Base-by-base conservation (phyloP, 2,888 invertebrate species). In the Chaetogeoica ovagalla region DNA sequence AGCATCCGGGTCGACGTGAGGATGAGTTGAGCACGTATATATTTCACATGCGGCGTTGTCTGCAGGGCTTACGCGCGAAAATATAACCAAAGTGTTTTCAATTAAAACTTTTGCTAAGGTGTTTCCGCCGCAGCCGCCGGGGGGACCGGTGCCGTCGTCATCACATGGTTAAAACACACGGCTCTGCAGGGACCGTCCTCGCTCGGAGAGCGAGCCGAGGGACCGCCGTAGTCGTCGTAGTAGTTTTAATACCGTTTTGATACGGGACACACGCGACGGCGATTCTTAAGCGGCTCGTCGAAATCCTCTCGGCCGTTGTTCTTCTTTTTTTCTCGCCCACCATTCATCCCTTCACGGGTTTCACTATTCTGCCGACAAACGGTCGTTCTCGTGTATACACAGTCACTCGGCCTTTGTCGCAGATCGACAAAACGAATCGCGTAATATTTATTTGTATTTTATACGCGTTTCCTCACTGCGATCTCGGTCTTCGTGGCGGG, bases 31-130 rank as follows among this genome's bases (percentile, higher is more conserved):
- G 60, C 21, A 11, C 23, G 43, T n/a, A 17, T 21, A 37, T 39
- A 15, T 59, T 66, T 66, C 8, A n/a, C 23, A 59, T 4, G 66
- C 66, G 63, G 11, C n/a, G n/a, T n/a, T 55, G 21, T 63, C 15
- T 9, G 62, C 17, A 39, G 21, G 52, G 69, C 77, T 52, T 52
- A 52, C 17, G 59, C 68, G 68, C 52, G 37, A 77, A 68, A 62
- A 43, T 9, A 77, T 23, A 62, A 39, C 60, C 62, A 37, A 77
- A 70, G 62, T 52, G 69, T 77, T 77, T 77, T 77, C 77, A 77
- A 77, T 70, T 77, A 77, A 77, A 77, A 77, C 77, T 77, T 77
- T 77, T 21, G 23, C 55, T 55, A 6, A 21, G 17, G 15, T 9
- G 52, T 30, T 30, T 30, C 30, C 30, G 52, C 52, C 52, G 13